Base-by-base conservation (phyloP, 2,797 vertebrate genomes). In the Bothrops alternatus region DNA sequence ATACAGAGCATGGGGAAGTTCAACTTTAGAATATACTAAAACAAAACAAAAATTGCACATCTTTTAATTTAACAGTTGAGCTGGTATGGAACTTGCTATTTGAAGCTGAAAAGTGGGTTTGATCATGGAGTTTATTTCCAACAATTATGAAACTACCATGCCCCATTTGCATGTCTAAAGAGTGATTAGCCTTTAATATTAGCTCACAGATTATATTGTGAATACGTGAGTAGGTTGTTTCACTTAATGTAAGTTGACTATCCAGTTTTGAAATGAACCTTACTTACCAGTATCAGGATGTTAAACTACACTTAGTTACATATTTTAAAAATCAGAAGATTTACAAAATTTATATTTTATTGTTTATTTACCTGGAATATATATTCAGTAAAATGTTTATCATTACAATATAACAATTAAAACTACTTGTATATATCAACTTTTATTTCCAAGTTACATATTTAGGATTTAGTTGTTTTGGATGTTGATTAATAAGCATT, bases 131-230 rank as follows among this genome's bases (percentile, higher is more conserved):
- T 65, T 89, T 69, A 53, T 12, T 78, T 73, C 89, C 14, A 20
- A 11, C 23, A 60, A 23, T 57, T 90, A 86, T 32, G 37, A 3
- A 88, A n/a, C n/a, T 60, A 25, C 8, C 3, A 25, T 18, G 55
- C 37, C 47, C 5, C 32, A 61, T 88, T 90, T 93, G 58, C 89
- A 82, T n/a, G 37, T 69, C 86, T 47, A 88, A 89, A 73, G 85
- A 85, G 86, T 94, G 87, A 89, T 91, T 57, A 89, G 69, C 93
- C 93, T 95, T 91, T 96, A 95, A 97, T 97, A 96, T 97, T 94
- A 96, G 96, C 95, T 96, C 96, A 97, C 95, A 97, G 96, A 97
- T 96, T 96, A 95, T 91, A 37, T 94, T 96, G 96, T 95, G 96
- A 95, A 93, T 73, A 93, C 89, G 91, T 97, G 96, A 96, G 96